Conservation (phyloP, 2,797 vertebrate genomes). For the Eremophila alpestris region DNA sequence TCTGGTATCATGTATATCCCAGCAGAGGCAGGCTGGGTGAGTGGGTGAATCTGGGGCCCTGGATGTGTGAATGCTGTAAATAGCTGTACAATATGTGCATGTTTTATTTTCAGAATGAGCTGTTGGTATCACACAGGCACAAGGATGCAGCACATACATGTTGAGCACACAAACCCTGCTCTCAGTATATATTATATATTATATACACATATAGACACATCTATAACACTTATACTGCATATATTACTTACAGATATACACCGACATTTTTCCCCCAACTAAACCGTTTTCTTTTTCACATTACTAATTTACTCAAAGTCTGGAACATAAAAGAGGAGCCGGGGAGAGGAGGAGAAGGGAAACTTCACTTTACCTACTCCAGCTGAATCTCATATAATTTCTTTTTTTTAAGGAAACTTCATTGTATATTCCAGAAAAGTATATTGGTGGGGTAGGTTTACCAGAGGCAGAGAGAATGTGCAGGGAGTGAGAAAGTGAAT, state of each 20-base stretch:
- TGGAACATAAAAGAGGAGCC: neutral
- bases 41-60: neutral
- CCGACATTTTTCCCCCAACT: neutral
- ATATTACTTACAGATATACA: neutral
- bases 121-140: neutral
- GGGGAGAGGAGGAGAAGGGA: neutral
- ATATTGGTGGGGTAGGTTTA: constrained; percentile 75
- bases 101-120: neutral
- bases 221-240: neutral
- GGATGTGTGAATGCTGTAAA: constrained; percentile 34
- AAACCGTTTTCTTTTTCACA: neutral
- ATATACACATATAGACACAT: neutral
- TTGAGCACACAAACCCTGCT: neutral
- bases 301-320: constrained; percentile 42
- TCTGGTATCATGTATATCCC: neutral
- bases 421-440: constrained; percentile 79
- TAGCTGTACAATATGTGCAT: neutral
- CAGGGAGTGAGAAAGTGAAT: constrained; percentile 81
- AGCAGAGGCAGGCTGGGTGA: neutral
- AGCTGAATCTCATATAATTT: constrained; percentile 55
- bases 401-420: constrained; percentile 65
- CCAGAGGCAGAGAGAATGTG: constrained; percentile 79
- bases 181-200: neutral
- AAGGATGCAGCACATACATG: neutral
- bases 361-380: constrained; percentile 51